phyloP scores from a whole-genome alignment of 35 echinoderm and acorn worm genomes.

The Anneissia japonica region DNA sequence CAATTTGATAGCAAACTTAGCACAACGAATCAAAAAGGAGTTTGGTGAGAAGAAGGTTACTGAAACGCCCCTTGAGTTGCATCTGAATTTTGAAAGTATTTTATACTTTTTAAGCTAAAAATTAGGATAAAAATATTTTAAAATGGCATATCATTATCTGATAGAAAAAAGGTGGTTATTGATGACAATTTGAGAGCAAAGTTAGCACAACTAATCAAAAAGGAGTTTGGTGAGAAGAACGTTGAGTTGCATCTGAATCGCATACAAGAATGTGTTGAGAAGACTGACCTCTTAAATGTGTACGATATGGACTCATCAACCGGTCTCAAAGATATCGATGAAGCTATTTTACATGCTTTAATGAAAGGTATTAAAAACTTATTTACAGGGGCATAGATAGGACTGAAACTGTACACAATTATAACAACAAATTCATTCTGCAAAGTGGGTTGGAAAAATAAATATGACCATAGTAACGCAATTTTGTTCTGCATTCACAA shows the following conservation, averaged over 20 bases:
- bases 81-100: too few species aligned
- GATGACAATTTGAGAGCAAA: slow-evolving; percentile 14
- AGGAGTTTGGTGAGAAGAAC: slow-evolving; percentile 67
- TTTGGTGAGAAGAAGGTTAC: slow-evolving; percentile 65
- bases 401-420: too few species aligned
- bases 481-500: too few species aligned
- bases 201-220: slow-evolving; percentile 51
- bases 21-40: slow-evolving; percentile 57
- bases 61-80: too few species aligned
- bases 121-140: too few species aligned
- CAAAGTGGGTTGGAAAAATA: too few species aligned
- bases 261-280: slow-evolving; percentile 56
- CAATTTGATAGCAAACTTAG: slow-evolving; percentile 5
- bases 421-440: too few species aligned
- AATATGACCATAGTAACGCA: too few species aligned
- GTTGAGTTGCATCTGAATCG: slow-evolving; percentile 62
- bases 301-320: slow-evolving; percentile 53
- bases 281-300: slow-evolving; percentile 62
- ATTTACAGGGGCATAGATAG: too few species aligned
- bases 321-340: slow-evolving; percentile 63
- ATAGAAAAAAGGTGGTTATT: slow-evolving; percentile 49
- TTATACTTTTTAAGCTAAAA: too few species aligned
- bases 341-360: slow-evolving; percentile 71
- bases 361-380: slow-evolving; percentile 98
- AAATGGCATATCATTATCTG: too few species aligned